Base-by-base conservation (phyloP, 2,888 invertebrate genomes). In the Drosophila rubida region DNA sequence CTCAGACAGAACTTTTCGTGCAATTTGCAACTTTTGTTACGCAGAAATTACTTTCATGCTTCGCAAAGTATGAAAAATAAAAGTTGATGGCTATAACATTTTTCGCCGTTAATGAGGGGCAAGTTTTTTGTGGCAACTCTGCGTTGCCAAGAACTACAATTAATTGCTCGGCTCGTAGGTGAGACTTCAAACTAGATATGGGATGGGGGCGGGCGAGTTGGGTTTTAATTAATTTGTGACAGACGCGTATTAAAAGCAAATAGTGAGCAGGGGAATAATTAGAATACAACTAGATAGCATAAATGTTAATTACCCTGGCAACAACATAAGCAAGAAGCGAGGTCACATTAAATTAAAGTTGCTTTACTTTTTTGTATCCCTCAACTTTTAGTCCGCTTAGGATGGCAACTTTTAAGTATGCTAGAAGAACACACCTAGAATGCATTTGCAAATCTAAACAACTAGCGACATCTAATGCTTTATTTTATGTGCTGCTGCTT, bases 1-100 rank as follows among this genome's bases (percentile, higher is more conserved):
- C 55, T 46, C 53, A 11, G 57, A 25, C 39, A 25, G 9, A 54
- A 58, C 30, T 53, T 60, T 42, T 13, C 41, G 22, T 41, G 8
- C 30, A 77, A 77, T 30, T 61, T 61, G 51, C 23, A 39, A 59
- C 54, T 62, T 63, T 42, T 51, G 25, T 39, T 39, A 46, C 25
- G 14, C 23, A 13, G 30, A 59, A 53, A 53, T 41, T 58, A 9
- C 30, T 49, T 30, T 65, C 19, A 48, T 70, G 76, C 66, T 54
- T 60, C 27, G 42, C 41, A 37, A 46, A 61, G 42, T 55, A 51
- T 55, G 23, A 46, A 27, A 54, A 58, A 59, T 32, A 11, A 27
- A 70, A 55, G 11, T 37, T 58, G 39, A 27, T 13, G 9, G 19
- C 42, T 48, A 55, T 65, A 46, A 50, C 27, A 46, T 44, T 16